These are phyloP conservation scores for Psilopogon haemacephalus DNA, from an alignment of 2,113 vertebrate species.

Conservation along the genomic window DNA sequence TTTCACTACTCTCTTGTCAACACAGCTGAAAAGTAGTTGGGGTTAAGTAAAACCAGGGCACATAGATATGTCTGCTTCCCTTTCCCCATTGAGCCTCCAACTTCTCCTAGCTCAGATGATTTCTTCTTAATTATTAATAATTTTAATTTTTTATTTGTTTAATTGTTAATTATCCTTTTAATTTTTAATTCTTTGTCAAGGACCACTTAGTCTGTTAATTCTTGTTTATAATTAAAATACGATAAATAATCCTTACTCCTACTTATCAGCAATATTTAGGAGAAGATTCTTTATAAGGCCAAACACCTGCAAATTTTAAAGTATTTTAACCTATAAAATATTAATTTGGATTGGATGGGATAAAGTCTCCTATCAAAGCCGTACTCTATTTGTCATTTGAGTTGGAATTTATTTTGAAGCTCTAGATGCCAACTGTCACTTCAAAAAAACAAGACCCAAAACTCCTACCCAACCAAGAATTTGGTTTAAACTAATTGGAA, in stretches of 20 bases:
- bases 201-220: not conserved
- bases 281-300: not conserved
- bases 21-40: not conserved
- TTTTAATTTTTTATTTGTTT: not conserved
- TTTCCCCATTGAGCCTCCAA: not conserved
- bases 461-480: not conserved
- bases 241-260: not conserved
- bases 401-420: not conserved
- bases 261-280: not conserved
- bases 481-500: not conserved
- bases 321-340: not conserved
- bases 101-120: not conserved
- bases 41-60: not conserved
- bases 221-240: not conserved
- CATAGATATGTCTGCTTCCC: not conserved
- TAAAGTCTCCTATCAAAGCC: not conserved
- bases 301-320: not conserved
- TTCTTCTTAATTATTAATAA: not conserved
- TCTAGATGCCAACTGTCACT: not conserved
- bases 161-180: not conserved
- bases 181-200: not conserved
- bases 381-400: not conserved
- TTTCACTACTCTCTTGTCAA: not conserved
- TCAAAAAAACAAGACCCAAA: not conserved
- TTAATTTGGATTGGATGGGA: not conserved